These are phyloP conservation scores for Siderastrea siderea DNA, from an alignment of 92 coral and sea anemone species.

Conservation along the genomic window DNA sequence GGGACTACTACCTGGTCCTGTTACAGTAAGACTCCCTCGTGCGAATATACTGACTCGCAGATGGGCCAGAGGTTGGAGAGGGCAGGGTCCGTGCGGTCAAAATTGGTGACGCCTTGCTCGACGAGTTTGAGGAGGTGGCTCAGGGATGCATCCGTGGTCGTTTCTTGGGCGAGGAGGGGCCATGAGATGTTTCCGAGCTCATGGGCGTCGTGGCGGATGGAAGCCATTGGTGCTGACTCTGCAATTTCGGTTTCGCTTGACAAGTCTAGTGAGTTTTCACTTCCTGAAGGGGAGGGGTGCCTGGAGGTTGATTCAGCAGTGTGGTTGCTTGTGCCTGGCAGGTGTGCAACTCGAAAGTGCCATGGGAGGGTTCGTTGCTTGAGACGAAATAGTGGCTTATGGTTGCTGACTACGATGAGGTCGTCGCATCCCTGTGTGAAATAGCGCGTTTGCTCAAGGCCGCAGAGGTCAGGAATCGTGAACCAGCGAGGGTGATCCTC, in stretches of 20 bases:
- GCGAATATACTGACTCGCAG: constrained; percentile 62
- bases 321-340: constrained; percentile 69
- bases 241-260: constrained; percentile 58
- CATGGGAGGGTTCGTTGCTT: constrained; percentile 84
- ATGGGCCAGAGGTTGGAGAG: constrained; percentile 63
- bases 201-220: constrained; percentile 72
- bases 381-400: too few species aligned
- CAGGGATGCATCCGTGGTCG: constrained; percentile 58
- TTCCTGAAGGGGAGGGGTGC: constrained; percentile 75
- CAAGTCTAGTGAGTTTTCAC: constrained; percentile 55
- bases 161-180: constrained; percentile 73
- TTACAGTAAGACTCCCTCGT: constrained; percentile 68
- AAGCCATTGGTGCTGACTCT: constrained; percentile 63
- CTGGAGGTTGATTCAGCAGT: constrained; percentile 79
- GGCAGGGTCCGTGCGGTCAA: constrained; percentile 45
- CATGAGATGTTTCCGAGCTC: constrained; percentile 64
- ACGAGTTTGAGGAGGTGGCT: constrained; percentile 44
- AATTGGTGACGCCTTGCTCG: constrained; percentile 48
- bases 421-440: constrained; percentile 78
- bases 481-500: constrained; percentile 79
- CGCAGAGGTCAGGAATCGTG: constrained; percentile 74
- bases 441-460: constrained; percentile 72
- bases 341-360: constrained; percentile 76
- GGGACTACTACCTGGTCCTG: constrained; percentile 71
- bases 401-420: too few species aligned